Evolutionary conservation across 1,140 invertebrate species (phyloP).

Genomic region (Paraescarpia echinospica): DNA sequence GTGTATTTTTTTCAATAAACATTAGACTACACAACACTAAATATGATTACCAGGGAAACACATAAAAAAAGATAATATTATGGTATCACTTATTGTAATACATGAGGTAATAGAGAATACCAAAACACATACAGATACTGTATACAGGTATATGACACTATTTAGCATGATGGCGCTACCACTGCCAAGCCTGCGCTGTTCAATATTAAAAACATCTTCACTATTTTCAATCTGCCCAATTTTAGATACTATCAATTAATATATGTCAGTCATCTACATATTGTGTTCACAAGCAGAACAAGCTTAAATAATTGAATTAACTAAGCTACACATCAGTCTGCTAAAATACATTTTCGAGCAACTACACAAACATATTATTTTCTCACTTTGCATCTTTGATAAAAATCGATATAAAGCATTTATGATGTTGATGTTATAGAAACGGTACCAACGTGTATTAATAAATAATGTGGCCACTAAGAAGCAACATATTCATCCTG

Average conservation of each 20-base stretch:
- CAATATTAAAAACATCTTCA: too few species aligned
- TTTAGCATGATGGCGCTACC: background rate
- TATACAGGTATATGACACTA: background rate
- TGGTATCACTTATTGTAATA: too few species aligned
- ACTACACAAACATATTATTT: background rate
- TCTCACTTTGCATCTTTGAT: background rate
- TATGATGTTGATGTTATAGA: background rate
- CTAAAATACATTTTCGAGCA: background rate
- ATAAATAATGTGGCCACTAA: background rate
- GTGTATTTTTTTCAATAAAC: background rate
- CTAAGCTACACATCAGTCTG: background rate
- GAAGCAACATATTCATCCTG: background rate
- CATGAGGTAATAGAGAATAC: background rate
- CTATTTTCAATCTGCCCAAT: background rate
- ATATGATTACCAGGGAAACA: background rate
- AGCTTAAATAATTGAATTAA: background rate
- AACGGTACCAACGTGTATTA: background rate
- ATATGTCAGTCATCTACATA: background rate
- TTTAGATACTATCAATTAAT: background rate
- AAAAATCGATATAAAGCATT: background rate
- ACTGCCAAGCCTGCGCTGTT: too few species aligned
- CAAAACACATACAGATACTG: background rate
- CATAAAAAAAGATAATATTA: background rate
- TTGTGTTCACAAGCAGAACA: background rate
- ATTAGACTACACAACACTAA: background rate